Base-by-base conservation (phyloP, 2,797 vertebrate genomes). In the Graptemys geographica region DNA sequence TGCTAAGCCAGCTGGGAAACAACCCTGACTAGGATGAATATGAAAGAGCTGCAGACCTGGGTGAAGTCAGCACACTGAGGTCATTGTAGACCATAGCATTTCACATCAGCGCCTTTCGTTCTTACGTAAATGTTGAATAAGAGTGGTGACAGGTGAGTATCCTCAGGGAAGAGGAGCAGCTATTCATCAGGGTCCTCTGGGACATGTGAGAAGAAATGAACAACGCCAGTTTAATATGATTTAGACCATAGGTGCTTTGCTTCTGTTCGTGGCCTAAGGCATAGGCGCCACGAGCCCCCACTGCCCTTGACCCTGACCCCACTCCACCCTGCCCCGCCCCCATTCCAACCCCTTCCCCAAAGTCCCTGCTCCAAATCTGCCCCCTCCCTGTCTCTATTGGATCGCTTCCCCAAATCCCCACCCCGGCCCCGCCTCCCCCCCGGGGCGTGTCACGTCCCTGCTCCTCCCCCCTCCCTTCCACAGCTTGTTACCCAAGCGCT, bases 181-280 rank as follows among this genome's bases (percentile, higher is more conserved):
- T 94, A 23, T 0, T 25, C 11, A 41, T 33, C 57, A 15, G 41
- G 33, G 37, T 5, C 85, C 16, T n/a, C 27, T 74, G 49, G 44
- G 15, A 81, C 62, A 91, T 19, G 56, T 9, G 21, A 62, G 27
- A 27, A 21, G 11, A 92, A 59, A 3, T 5, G 13, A 83, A 52
- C 0, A 1, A 91, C 81, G 37, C 52, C 6, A 37, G 21, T n/a
- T 31, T n/a, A 59, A 19, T 37, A n/a, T 31, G 28, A 62, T 62
- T 62, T 33, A 62, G 57, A 6, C 0, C 0, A 44, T 53, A 62
- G 0, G 0, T 78, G 21, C 53, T 92, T 95, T 51, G 21, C 41
- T 81, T 93, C 88, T 78, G 4, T 85, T 88, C 88, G 31, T 78
- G 69, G 11, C 59, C 51, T 8, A 31, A 2, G 3, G 37, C 13